A percentile compares a stretch with the other conserved stretches of the same genome.
Evolutionary conservation across 1,140 invertebrate genomes (phyloP).

Genomic region (Dermatophagoides farinae): DNA sequence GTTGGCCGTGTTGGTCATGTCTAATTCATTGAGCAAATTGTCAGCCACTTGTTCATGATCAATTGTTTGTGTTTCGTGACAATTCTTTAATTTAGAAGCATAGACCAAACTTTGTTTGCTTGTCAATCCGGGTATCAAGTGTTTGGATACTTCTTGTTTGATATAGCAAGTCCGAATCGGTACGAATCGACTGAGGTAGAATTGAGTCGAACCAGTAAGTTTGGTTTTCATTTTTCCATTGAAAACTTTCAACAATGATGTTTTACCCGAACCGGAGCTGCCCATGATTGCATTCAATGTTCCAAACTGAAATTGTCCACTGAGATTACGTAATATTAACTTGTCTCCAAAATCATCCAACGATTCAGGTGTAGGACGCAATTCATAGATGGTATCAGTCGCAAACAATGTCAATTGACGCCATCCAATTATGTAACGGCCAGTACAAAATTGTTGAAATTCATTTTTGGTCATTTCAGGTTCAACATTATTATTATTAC

Average conservation of each 20-base stretch:
- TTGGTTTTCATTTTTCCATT: neutral
- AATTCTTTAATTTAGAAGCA: conserved; percentile 64
- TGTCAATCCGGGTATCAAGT: conserved; percentile 32
- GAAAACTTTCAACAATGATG: neutral
- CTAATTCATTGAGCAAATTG: neutral
- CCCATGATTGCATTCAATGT: conserved; percentile 1
- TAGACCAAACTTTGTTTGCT: conserved; percentile 72
- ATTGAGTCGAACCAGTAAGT: neutral
- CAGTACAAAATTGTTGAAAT: neutral
- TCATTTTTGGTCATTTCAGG: neutral
- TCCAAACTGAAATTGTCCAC: neutral
- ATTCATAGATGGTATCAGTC: neutral
- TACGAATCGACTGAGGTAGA: neutral
- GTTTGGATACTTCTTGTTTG: neutral
- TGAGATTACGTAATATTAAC: neutral
- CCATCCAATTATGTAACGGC: neutral
- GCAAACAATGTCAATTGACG: neutral
- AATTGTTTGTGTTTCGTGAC: neutral
- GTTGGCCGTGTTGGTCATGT: conserved; percentile 22
- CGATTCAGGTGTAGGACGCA: neutral
- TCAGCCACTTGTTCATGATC: neutral
- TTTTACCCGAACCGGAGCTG: neutral
- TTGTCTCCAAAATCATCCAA: neutral
- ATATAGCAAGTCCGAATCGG: neutral
- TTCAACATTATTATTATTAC: neutral